Percentiles rank a stretch among this genome's conserved stretches.
These are phyloP conservation scores for Corythaeola cristata DNA, from an alignment of 2,113 vertebrate species.

Conservation along the genomic window DNA sequence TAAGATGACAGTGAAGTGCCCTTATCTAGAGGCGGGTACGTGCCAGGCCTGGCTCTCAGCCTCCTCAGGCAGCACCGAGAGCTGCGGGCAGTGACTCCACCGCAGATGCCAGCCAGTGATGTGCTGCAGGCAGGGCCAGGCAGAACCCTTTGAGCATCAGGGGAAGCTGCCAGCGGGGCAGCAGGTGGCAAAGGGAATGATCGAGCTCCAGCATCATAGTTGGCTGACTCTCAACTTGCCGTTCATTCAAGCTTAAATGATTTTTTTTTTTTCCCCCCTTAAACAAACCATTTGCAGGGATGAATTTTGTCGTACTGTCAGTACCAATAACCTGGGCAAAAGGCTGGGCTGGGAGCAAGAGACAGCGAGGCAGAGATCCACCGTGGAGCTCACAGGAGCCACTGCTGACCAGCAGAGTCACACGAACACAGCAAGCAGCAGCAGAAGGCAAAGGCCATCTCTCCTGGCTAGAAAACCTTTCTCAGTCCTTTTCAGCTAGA, in stretches of 20 bases:
- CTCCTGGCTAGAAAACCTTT: background rate
- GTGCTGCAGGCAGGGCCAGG: background rate
- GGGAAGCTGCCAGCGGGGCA: background rate
- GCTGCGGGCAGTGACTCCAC: accelerated
- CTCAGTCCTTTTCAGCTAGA: background rate
- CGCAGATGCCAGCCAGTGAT: accelerated
- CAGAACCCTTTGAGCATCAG: background rate
- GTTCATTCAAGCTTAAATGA: background rate
- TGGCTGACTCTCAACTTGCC: background rate
- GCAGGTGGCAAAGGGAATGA: background rate
- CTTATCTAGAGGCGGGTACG: background rate
- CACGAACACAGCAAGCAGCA: background rate
- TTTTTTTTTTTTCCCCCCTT: background rate
- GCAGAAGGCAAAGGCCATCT: background rate
- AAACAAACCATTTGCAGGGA: background rate
- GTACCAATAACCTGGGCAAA: background rate
- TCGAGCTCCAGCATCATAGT: accelerated
- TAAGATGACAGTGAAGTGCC: background rate
- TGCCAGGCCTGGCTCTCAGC: background rate
- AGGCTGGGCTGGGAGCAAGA: background rate
- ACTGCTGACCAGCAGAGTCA: background rate
- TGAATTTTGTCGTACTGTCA: background rate
- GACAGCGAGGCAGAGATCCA: background rate
- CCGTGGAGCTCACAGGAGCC: background rate
- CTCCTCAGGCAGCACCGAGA: background rate